These are phyloP conservation scores for Unio delphinus DNA, from an alignment of 2,888 invertebrate genomes.

Conservation along the genomic window DNA sequence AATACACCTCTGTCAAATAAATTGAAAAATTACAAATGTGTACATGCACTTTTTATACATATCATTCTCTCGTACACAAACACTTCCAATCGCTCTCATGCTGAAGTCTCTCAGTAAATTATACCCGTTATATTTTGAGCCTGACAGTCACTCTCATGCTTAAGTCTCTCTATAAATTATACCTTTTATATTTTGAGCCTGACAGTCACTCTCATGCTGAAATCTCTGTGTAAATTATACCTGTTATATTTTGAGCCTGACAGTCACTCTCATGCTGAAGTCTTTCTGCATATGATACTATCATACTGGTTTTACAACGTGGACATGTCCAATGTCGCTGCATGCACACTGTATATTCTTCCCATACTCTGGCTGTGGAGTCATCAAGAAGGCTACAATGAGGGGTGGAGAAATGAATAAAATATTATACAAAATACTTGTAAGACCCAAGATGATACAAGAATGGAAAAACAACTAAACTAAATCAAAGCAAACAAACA, in stretches of 20 bases:
- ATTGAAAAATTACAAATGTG: too few relatives aligned
- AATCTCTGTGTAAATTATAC: conserved; percentile 75
- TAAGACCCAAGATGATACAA: neutral
- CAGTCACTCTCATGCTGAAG: conserved; percentile 81
- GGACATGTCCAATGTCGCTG: conserved; percentile 82
- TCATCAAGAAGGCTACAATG: conserved; percentile 76
- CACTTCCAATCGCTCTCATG: conserved; percentile 77
- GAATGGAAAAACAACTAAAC: too few relatives aligned
- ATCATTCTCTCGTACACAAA: too few relatives aligned
- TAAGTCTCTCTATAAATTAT: neutral
- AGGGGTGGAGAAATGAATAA: too few relatives aligned
- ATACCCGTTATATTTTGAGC: conserved; percentile 45
- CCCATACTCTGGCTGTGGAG: conserved; percentile 54
- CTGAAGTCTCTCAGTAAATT: conserved; percentile 75
- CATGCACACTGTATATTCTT: conserved; percentile 71
- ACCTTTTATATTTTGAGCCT: conserved; percentile 32
- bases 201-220: conserved; percentile 79
- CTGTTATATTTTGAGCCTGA: conserved; percentile 43
- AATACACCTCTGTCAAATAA: too few relatives aligned
- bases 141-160: conserved; percentile 70
- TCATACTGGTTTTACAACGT: conserved; percentile 78
- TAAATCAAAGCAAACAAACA: too few relatives aligned
- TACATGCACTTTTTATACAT: too few relatives aligned
- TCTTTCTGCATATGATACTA: conserved; percentile 80
- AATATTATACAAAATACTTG: too few relatives aligned